phyloP scores from a whole-genome alignment of 2,797 vertebrate genomes.

The Tolypeutes matacus region DNA sequence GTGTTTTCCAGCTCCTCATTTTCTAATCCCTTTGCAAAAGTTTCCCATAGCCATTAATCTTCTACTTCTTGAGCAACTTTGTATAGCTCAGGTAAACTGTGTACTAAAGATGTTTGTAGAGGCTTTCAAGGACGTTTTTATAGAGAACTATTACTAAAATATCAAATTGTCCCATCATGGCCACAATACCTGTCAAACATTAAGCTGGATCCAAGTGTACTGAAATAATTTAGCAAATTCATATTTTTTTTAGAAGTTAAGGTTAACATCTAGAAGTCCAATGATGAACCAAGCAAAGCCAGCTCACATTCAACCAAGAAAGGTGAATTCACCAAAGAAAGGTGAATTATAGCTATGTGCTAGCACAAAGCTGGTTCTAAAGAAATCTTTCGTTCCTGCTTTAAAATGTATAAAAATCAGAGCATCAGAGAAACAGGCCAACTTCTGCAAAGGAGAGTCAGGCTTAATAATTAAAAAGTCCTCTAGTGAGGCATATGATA shows the following conservation, averaged over 20 bases:
- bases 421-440: background rate
- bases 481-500: background rate
- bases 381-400: background rate
- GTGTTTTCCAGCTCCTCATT: background rate
- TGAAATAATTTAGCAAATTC: background rate
- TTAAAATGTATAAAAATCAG: background rate
- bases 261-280: background rate
- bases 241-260: background rate
- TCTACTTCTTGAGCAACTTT: background rate
- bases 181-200: background rate
- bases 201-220: background rate
- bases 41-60: background rate
- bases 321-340: background rate
- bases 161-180: background rate
- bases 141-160: slow-evolving; percentile 16
- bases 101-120: slow-evolving; percentile 22
- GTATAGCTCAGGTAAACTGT: background rate
- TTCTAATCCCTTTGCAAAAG: background rate
- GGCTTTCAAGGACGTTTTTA: slow-evolving; percentile 17
- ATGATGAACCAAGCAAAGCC: background rate
- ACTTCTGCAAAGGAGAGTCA: background rate
- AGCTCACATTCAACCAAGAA: background rate
- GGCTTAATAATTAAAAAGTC: background rate
- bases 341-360: background rate
- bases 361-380: background rate